These are phyloP conservation scores for Darevskia nairensis DNA, from an alignment of 2,797 vertebrate genomes.

Conservation along the genomic window DNA sequence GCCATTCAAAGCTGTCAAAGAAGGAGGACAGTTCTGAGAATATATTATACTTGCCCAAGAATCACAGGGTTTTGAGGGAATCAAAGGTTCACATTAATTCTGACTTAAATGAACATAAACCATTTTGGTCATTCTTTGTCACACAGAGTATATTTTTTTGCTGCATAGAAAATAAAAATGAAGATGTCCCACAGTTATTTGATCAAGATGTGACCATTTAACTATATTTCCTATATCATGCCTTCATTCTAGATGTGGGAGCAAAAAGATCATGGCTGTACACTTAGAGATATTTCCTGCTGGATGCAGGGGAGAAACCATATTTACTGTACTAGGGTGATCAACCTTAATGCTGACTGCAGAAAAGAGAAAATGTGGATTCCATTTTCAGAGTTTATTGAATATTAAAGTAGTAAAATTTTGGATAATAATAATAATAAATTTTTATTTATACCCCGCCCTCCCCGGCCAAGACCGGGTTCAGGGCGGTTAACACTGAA, in stretches of 20 bases:
- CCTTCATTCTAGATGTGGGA: too few species aligned
- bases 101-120: background rate
- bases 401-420: conserved; percentile 20
- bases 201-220: too few species aligned
- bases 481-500: too few species aligned
- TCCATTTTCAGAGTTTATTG: background rate
- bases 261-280: background rate
- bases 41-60: background rate
- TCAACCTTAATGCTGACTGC: background rate
- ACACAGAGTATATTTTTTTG: background rate
- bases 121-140: background rate
- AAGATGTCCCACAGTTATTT: background rate
- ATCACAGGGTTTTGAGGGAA: background rate
- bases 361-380: background rate
- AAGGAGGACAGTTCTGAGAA: too few species aligned
- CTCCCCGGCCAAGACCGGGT: too few species aligned
- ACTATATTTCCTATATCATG: too few species aligned
- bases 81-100: background rate
- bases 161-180: background rate
- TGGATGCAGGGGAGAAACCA: background rate
- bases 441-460: too few species aligned
- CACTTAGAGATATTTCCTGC: background rate
- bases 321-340: background rate
- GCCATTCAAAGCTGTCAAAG: background rate
- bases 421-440: background rate